Base-by-base conservation (phyloP, 2,797 vertebrate genomes). In the Ptychadena robeensis region DNA sequence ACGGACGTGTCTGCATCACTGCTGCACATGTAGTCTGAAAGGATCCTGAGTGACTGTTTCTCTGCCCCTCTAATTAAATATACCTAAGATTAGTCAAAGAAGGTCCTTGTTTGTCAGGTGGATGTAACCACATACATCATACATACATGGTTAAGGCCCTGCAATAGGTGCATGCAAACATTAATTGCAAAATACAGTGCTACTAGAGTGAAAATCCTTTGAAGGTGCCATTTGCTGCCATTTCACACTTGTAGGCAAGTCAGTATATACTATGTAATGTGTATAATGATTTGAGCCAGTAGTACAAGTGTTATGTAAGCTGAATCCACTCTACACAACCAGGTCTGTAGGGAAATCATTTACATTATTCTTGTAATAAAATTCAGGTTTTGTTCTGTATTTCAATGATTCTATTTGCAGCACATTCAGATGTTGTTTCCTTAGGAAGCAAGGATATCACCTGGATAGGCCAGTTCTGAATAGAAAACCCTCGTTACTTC, bases 401-500 rank as follows among this genome's bases (percentile, higher is more conserved):
- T 66, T 61, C 4, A 72, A 30, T 72, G 38, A 15, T 73, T 31
- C 31, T 68, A 59, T 74, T 73, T 61, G 63, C 64, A 59, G 70
- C 68, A 25, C 12, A 40, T 2, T 14, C 15, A 35, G 38, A 18
- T 40, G n/a, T 68, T 74, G 61, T 73, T 67, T 66, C 63, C 40
- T 44, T 65, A 59, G 38, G 70, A 81, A 63, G 68, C 66, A 18
- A 64, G 30, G 70, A 68, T 37, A 75, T 35, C 71, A 74, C 38
- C 71, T 75, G 65, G 44, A 34, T 44, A 9, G 31, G 61, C 64
- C 53, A 76, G 25, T 18, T 59, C 31, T 10, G 64, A 27, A 25
- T 28, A 3, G 25, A n/a, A 48, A 75, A 69, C 32, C 64, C 61
- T 37, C 34, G n/a, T 68, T 64, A 76, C 53, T 82, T 82, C 80